Evolutionary conservation across 2,113 vertebrate species (phyloP).

Genomic region (Strigops habroptila): DNA sequence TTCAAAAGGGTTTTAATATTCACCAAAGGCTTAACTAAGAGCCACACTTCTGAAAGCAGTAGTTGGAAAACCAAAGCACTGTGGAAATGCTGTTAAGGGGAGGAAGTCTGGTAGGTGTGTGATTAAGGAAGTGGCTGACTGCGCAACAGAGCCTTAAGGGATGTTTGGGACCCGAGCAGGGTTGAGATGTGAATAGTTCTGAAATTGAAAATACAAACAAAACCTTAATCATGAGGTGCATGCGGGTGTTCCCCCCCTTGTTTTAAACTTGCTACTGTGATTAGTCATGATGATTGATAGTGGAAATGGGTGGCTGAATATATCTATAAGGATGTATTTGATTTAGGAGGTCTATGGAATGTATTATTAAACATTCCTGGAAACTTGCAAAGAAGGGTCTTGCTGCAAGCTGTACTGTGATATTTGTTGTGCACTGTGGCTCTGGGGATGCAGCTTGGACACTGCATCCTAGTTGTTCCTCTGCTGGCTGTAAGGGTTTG

Average conservation of each 20-base stretch:
- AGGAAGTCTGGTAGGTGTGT: background rate
- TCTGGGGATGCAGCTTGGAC: background rate
- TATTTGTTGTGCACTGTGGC: background rate
- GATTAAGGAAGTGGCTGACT: background rate
- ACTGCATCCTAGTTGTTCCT: background rate
- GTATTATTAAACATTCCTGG: background rate
- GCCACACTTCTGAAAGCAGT: fast-evolving
- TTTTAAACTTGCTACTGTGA: background rate
- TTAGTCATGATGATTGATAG: background rate
- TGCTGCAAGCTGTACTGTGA: background rate
- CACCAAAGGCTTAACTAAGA: background rate
- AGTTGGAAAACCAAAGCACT: background rate
- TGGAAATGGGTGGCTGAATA: background rate
- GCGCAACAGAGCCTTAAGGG: background rate
- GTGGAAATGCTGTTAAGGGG: background rate
- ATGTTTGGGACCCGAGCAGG: background rate
- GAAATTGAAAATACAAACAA: background rate
- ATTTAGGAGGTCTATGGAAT: background rate
- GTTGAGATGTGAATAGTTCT: background rate
- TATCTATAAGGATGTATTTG: background rate
- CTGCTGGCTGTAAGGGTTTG: background rate
- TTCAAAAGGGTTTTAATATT: background rate
- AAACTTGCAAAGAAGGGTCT: background rate
- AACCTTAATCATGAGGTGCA: background rate
- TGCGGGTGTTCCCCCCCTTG: background rate